Conservation (phyloP, 2,797 vertebrate species). For the Pelodytes ibericus region DNA sequence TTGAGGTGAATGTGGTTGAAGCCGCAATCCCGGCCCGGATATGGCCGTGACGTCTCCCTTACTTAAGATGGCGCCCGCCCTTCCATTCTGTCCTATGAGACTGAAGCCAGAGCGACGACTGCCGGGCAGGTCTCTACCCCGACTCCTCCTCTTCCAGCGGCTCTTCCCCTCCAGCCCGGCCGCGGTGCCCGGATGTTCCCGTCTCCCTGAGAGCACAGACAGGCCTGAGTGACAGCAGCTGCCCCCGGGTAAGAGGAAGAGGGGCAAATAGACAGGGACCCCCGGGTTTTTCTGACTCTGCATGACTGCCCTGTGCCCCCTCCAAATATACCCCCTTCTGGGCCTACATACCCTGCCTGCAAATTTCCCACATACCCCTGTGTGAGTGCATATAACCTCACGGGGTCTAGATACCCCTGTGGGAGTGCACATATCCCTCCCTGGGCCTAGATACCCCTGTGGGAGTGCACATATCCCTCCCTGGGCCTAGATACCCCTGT, state of each 20-base stretch:
- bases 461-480: background rate
- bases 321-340: background rate
- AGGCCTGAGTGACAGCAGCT: conserved; percentile 16
- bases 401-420: no score
- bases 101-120: conserved; percentile 20
- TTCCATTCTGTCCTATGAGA: background rate
- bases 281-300: background rate
- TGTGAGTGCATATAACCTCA: no score
- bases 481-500: no score
- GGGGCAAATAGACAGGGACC: no score
- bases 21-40: background rate
- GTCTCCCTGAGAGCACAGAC: conserved; percentile 40
- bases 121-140: background rate
- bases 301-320: background rate
- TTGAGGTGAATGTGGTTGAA: background rate
- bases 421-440: conserved; percentile 7
- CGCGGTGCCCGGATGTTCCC: conserved; percentile 38
- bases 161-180: conserved; percentile 23
- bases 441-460: background rate
- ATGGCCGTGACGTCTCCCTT: background rate
- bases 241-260: conserved; percentile 22
- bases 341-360: no score
- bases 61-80: conserved; percentile 24
- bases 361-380: no score
- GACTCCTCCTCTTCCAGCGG: conserved; percentile 28